Conservation (phyloP, 1,140 invertebrate species). For the Centruroides vittatus region DNA sequence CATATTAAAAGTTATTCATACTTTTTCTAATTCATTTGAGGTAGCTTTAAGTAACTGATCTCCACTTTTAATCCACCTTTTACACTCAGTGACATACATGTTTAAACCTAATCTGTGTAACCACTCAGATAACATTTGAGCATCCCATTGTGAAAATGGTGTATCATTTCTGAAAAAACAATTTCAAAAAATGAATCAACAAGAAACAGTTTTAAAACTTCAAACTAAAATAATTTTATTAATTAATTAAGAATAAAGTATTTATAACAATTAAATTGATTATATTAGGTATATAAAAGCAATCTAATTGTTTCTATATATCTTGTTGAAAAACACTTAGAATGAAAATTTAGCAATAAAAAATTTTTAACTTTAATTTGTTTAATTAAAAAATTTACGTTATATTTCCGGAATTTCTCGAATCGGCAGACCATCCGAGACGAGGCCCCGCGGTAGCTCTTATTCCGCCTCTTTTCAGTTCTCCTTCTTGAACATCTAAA, state of each 20-base stretch:
- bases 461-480: slow-evolving; percentile 53
- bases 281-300: too few relatives aligned
- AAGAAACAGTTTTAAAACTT: too few relatives aligned
- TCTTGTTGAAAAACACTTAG: too few relatives aligned
- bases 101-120: slow-evolving; percentile 70
- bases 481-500: slow-evolving; percentile 41
- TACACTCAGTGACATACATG: slow-evolving; percentile 59
- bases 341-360: too few relatives aligned
- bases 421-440: slow-evolving; percentile 46
- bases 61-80: slow-evolving; percentile 64
- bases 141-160: slow-evolving; percentile 53
- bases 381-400: slow-evolving; percentile 7
- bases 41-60: slow-evolving; percentile 63
- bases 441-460: slow-evolving; percentile 60
- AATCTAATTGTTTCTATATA: too few relatives aligned
- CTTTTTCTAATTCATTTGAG: slow-evolving; percentile 74
- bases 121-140: slow-evolving; percentile 76
- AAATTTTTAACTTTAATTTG: too few relatives aligned
- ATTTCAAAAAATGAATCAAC: background rate
- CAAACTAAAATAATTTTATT: too few relatives aligned
- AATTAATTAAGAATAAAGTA: too few relatives aligned
- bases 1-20: slow-evolving; percentile 11
- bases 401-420: slow-evolving; percentile 7
- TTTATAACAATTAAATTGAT: too few relatives aligned
- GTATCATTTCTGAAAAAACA: slow-evolving; percentile 18